Evolutionary conservation across 1,140 invertebrate genomes (phyloP), one percentile per base, ranked within the genome.

Genomic region (Drosophila biarmipes): DNA sequence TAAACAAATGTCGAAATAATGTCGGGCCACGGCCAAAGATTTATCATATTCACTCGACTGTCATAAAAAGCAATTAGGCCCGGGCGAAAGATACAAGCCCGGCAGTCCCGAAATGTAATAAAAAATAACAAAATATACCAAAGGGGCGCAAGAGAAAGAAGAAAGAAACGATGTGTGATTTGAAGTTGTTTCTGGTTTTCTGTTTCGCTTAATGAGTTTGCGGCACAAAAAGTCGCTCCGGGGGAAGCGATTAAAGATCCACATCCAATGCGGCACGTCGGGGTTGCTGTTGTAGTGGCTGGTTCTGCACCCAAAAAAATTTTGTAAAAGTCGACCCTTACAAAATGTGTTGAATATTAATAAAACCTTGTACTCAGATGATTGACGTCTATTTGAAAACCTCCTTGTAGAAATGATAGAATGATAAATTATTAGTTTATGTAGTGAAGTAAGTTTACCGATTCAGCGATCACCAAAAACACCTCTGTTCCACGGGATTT

Each of bases 1-100:
- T 61, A 68, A 81, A 87, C 84, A 87, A 89, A 87, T 87, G 84
- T 87, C 66, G 82, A 89, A 87, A 86, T 86, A 82, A 89, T 86
- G 84, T 87, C 73, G 79, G 51, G 81, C 61, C 54, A 42, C 74
- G 58, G 54, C 53, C 71, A 78, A 78, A 87, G 79, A 87, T 87
- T 89, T 82, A 87, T 87, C 84, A 87, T 87, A 89, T 87, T 87
- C 82, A 89, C 57, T 89, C 82, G 78, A 87, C 84, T 87, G 82
- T 87, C 82, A 87, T 87, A 87, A 89, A 87, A 87, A 87, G 82
- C 84, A 87, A 87, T 87, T 87, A 87, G 82, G 78, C 84, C 64
- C 48, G 52, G 66, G 74, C 74, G 78, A 58, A 74, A 82, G 74
- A 86, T 86, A 87, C 81, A 69, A 55, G 79, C 51, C 64, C 80